These are phyloP conservation scores for Mionectes olivaceus DNA, from an alignment of 2,797 vertebrate species.

Conservation along the genomic window DNA sequence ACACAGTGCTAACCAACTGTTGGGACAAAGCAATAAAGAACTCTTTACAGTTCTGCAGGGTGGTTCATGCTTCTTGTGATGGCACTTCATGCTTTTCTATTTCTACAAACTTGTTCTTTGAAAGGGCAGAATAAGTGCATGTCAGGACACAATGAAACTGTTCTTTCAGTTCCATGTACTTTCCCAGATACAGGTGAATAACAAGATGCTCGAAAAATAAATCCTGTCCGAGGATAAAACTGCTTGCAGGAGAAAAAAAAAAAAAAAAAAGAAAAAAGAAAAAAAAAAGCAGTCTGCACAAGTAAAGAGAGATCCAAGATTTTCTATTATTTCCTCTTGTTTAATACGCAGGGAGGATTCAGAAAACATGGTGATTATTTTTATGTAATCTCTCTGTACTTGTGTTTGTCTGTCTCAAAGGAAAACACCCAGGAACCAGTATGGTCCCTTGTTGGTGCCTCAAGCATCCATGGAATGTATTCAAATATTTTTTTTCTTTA, in stretches of 20 bases:
- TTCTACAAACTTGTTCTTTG: not conserved
- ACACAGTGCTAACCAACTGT: not conserved
- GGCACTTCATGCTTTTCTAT: not conserved
- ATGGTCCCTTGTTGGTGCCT: not conserved
- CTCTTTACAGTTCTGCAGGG: not conserved
- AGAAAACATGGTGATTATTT: not conserved
- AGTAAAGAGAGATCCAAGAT: not conserved
- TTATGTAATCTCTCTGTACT: not conserved
- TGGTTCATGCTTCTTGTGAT: not conserved
- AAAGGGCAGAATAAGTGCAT: not conserved
- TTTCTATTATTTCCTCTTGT: not conserved
- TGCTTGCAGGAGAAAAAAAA: not conserved
- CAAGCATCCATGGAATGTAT: slow-evolving; percentile 39
- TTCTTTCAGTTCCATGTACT: not conserved
- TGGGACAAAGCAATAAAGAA: not conserved
- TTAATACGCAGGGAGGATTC: not conserved
- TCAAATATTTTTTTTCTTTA: slow-evolving; percentile 1
- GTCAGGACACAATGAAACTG: not conserved
- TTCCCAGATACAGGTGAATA: not conserved
- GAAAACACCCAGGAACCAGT: not conserved
- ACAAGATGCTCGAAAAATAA: not conserved
- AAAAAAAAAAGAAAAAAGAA: not conserved
- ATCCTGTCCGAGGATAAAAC: not conserved
- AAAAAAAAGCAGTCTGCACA: not conserved
- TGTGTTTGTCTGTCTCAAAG: slow-evolving; percentile 5